Conservation (phyloP, 2,113 vertebrate genomes). For the Myrmecobius fasciatus region DNA sequence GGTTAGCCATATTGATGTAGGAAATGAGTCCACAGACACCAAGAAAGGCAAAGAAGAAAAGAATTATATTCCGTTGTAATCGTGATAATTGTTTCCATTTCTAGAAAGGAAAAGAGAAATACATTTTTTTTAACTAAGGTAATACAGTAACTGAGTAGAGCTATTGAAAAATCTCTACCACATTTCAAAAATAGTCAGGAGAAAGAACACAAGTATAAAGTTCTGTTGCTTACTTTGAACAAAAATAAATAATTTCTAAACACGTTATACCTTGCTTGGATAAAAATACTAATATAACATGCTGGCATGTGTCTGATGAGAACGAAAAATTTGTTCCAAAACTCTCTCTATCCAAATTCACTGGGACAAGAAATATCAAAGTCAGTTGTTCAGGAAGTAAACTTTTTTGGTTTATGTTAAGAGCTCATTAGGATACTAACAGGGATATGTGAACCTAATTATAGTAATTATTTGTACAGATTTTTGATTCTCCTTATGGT, state of each 20-base stretch:
- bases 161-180: rapidly evolving
- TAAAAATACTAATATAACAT: no score
- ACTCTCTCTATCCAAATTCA: not conserved
- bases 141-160: not conserved
- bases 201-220: rapidly evolving
- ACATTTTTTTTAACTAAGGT: not conserved
- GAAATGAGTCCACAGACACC: conserved; percentile 85
- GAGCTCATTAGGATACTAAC: not conserved
- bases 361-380: rapidly evolving
- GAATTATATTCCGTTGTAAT: conserved; percentile 91
- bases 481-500: not conserved
- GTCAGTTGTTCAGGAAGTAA: not conserved
- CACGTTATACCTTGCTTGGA: not conserved
- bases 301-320: rapidly evolving
- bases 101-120: conserved; percentile 75
- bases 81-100: conserved; percentile 97
- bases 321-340: not conserved
- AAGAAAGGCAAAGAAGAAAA: conserved; percentile 88
- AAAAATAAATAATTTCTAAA: no score
- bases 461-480: not conserved
- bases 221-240: rapidly evolving
- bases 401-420: not conserved
- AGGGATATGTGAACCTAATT: not conserved
- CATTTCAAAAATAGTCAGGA: rapidly evolving
- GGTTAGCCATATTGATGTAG: conserved; percentile 83